phyloP scores from a whole-genome alignment of 2,888 invertebrate genomes.

The Periphyllus acericola region DNA sequence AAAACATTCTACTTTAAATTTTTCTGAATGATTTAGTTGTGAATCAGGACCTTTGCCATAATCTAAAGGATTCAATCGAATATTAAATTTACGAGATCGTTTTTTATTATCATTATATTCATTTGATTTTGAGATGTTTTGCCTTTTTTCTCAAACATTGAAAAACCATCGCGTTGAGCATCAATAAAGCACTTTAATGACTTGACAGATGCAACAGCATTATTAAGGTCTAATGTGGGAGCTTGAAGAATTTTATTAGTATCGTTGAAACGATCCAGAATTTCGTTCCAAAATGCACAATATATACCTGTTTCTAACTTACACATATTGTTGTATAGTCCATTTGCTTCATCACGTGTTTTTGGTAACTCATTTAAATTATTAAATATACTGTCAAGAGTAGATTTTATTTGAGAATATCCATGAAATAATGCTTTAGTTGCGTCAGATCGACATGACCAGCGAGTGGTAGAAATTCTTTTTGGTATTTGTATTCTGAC shows the following conservation, averaged over 20 bases:
- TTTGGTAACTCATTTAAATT: constrained; percentile 33
- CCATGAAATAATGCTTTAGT: constrained; percentile 24
- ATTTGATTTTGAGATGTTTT: too few relatives aligned
- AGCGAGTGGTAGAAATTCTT: constrained; percentile 26
- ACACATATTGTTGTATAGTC: constrained; percentile 29
- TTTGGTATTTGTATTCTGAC: background rate
- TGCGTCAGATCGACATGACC: constrained; percentile 25
- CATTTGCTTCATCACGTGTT: constrained; percentile 22
- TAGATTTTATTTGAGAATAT: constrained; percentile 27
- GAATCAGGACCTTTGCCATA: too few relatives aligned
- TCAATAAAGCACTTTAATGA: constrained; percentile 38
- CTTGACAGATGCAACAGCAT: constrained; percentile 37
- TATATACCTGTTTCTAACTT: constrained; percentile 33
- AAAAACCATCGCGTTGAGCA: constrained; percentile 29
- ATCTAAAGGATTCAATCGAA: too few relatives aligned
- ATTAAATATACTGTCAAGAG: constrained; percentile 18
- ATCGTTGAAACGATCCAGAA: constrained; percentile 18
- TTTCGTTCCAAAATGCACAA: constrained; percentile 38
- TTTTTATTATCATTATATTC: too few relatives aligned
- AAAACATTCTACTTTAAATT: too few relatives aligned
- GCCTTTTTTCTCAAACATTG: constrained; percentile 30
- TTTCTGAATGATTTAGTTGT: too few relatives aligned
- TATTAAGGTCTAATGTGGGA: constrained; percentile 40
- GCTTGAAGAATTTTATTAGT: constrained; percentile 40
- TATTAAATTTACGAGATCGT: too few relatives aligned